These are phyloP conservation scores for Erebia aethiops DNA, from an alignment of 2,888 invertebrate genomes.

Conservation along the genomic window DNA sequence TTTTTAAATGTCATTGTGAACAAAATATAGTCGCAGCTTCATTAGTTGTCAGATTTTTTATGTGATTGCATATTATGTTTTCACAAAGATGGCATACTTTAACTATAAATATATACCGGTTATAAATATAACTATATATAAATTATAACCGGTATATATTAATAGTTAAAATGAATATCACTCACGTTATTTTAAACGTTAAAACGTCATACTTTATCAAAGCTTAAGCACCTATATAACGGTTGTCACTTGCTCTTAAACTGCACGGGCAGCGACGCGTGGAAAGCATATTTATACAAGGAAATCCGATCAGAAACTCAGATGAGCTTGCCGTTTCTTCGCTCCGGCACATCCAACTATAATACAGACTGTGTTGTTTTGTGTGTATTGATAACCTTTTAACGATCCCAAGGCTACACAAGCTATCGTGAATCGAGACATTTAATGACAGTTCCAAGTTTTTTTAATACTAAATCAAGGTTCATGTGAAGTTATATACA, in stretches of 20 bases:
- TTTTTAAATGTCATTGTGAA: too few species aligned
- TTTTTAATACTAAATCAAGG: neutral
- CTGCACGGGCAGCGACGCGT: slow-evolving; percentile 30
- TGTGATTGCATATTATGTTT: too few species aligned
- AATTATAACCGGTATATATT: too few species aligned
- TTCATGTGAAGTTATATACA: neutral
- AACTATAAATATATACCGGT: too few species aligned
- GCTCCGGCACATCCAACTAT: slow-evolving; percentile 22
- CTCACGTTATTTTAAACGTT: too few species aligned
- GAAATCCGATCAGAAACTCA: slow-evolving; percentile 34
- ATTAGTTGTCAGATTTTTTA: too few species aligned
- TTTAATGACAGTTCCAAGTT: neutral
- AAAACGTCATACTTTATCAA: too few species aligned
- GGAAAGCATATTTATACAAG: slow-evolving; percentile 33
- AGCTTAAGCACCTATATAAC: neutral
- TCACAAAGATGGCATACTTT: too few species aligned
- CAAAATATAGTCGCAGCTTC: too few species aligned
- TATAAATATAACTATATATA: too few species aligned
- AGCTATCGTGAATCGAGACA: neutral
- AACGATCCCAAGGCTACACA: neutral
- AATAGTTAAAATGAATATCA: too few species aligned
- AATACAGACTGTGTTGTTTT: slow-evolving; percentile 12
- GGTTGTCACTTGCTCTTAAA: slow-evolving; percentile 21
- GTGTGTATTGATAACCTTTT: slow-evolving; percentile 22
- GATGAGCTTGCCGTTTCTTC: slow-evolving; percentile 25